phyloP scores from a whole-genome alignment of 1,140 invertebrate species.

The Drosophila repletoides region DNA sequence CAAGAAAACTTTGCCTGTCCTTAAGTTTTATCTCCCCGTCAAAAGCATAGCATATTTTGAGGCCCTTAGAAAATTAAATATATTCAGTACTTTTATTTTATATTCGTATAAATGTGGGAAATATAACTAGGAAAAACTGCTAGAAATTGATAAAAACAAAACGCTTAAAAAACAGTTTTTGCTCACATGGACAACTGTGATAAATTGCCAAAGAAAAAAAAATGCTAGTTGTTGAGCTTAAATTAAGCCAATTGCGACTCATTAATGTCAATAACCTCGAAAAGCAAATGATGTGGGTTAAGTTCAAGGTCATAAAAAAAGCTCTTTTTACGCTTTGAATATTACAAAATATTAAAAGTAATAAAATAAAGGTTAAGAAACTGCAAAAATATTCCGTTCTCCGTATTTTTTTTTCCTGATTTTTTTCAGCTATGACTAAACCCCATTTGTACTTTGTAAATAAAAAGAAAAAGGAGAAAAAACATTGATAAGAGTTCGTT shows the following conservation, averaged over 20 bases:
- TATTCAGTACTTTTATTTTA: too few species aligned
- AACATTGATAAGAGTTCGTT: constrained; percentile 65
- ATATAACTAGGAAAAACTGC: too few species aligned
- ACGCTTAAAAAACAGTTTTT: too few species aligned
- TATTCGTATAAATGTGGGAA: too few species aligned
- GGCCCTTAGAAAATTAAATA: neutral
- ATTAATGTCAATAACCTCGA: constrained; percentile 1
- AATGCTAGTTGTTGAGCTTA: neutral
- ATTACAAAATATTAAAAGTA: constrained; percentile 1
- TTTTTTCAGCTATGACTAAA: constrained; percentile 18
- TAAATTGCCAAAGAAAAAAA: neutral
- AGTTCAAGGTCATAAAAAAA: constrained; percentile 23
- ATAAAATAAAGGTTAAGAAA: constrained; percentile 23
- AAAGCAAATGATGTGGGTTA: constrained; percentile 8
- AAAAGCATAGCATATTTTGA: constrained; percentile 14
- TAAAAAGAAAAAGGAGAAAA: constrained; percentile 18
- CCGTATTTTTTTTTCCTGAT: constrained; percentile 4
- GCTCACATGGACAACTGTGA: too few species aligned
- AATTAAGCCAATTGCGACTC: neutral
- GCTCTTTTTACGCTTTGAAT: constrained; percentile 13
- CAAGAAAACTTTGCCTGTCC: too few species aligned
- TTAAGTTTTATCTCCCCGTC: too few species aligned
- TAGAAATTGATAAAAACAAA: too few species aligned
- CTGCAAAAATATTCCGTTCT: neutral
- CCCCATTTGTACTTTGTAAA: constrained; percentile 45